A percentile compares a stretch with the other conserved stretches of the same genome.
These are phyloP conservation scores for Lasioglossum lativentre DNA, from an alignment of 2,888 invertebrate genomes.

Conservation along the genomic window DNA sequence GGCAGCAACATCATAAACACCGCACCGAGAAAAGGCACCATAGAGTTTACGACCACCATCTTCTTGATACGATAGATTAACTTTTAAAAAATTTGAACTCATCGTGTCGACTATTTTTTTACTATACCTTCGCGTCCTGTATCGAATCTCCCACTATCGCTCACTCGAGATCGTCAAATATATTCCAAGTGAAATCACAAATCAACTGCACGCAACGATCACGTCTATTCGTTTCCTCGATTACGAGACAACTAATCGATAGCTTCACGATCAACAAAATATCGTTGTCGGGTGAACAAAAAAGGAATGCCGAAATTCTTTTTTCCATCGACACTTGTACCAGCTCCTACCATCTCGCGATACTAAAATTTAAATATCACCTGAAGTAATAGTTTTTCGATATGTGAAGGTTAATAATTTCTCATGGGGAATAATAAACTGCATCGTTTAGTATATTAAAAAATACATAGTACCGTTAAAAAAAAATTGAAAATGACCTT, in stretches of 20 bases:
- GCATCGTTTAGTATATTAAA: too few relatives aligned
- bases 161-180: background rate
- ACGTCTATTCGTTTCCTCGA: conserved; percentile 7
- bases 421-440: too few relatives aligned
- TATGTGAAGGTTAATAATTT: too few relatives aligned
- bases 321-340: conserved; percentile 14
- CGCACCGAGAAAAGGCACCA: background rate
- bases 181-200: background rate
- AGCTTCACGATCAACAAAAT: conserved; percentile 14
- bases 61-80: background rate
- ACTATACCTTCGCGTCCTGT: background rate
- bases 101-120: background rate
- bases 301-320: background rate
- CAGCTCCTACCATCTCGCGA: background rate
- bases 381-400: too few relatives aligned
- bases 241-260: background rate
- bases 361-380: too few relatives aligned
- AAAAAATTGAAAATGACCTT: too few relatives aligned
- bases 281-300: conserved; percentile 18
- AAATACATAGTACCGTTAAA: too few relatives aligned
- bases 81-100: background rate
- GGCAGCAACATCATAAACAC: conserved; percentile 10
- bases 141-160: background rate
- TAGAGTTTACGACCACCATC: conserved; percentile 16
- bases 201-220: background rate